phyloP scores from a whole-genome alignment of 30 jellyfish, hydroid and myxozoan species.

The Pelagia noctiluca region DNA sequence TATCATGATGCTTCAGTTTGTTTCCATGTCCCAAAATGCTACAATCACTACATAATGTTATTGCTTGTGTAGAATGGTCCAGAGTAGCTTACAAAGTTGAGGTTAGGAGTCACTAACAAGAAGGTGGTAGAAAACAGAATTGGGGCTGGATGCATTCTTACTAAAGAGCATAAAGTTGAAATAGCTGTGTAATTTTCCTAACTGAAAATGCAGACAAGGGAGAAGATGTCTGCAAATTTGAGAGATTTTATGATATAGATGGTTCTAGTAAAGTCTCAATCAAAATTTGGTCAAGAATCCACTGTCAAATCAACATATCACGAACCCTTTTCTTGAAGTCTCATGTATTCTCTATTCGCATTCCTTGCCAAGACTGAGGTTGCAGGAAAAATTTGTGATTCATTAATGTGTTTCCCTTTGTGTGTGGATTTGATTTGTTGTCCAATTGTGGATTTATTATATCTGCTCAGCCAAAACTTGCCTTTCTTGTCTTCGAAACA shows the following conservation, averaged over 20 bases:
- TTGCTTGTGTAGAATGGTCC: no score
- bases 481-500: conserved; percentile 14
- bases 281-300: neutral
- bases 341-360: conserved; percentile 18
- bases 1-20: no score
- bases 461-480: conserved; percentile 39
- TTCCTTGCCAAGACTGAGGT: conserved; percentile 15
- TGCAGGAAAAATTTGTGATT: conserved; percentile 15
- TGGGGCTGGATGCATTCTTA: neutral
- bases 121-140: neutral
- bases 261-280: no score
- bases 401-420: conserved; percentile 11
- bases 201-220: neutral
- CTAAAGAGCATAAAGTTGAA: neutral
- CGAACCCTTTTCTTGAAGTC: conserved; percentile 8
- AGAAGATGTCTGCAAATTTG: neutral
- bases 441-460: conserved; percentile 2
- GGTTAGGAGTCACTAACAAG: no score
- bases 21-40: no score
- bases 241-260: no score
- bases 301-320: conserved; percentile 13
- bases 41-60: no score
- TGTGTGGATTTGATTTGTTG: conserved; percentile 23
- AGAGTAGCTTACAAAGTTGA: no score
- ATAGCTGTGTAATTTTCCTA: neutral